Conservation (phyloP, 1,140 invertebrate genomes). For the Nymphalis io region DNA sequence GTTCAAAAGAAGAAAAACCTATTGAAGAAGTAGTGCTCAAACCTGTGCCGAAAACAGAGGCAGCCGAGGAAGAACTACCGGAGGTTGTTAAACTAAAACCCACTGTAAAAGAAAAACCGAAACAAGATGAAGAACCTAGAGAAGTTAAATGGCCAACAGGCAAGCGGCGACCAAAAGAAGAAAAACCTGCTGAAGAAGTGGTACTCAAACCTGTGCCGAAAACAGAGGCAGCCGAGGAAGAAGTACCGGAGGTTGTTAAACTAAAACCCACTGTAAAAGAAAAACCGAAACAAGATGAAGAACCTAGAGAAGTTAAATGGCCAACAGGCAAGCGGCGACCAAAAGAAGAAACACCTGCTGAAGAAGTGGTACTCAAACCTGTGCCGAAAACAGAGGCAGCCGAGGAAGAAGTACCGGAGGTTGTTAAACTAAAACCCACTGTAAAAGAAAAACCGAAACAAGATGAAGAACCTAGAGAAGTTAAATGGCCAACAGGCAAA, state of each 20-base stretch:
- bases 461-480: conserved; percentile 25
- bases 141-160: conserved; percentile 10
- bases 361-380: conserved; percentile 33
- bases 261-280: conserved; percentile 32
- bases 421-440: conserved; percentile 25
- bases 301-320: conserved; percentile 34
- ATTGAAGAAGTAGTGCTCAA: too few relatives aligned
- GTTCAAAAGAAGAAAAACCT: too few relatives aligned
- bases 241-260: conserved; percentile 22
- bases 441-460: conserved; percentile 31
- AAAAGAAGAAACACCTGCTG: conserved; percentile 25
- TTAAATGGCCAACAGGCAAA: conserved; percentile 44
- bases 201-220: conserved; percentile 29
- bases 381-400: conserved; percentile 24
- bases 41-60: too few relatives aligned
- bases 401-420: conserved; percentile 8
- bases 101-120: too few relatives aligned
- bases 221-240: conserved; percentile 33
- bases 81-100: too few relatives aligned
- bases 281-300: not conserved
- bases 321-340: conserved; percentile 32
- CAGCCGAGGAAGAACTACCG: too few relatives aligned
- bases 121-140: conserved; percentile 27
- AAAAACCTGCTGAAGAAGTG: conserved; percentile 61
- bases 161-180: conserved; percentile 44